Percentiles rank a stretch among this genome's conserved stretches.
phyloP scores from a whole-genome alignment of 2,797 vertebrate genomes.

The Mionectes olivaceus region DNA sequence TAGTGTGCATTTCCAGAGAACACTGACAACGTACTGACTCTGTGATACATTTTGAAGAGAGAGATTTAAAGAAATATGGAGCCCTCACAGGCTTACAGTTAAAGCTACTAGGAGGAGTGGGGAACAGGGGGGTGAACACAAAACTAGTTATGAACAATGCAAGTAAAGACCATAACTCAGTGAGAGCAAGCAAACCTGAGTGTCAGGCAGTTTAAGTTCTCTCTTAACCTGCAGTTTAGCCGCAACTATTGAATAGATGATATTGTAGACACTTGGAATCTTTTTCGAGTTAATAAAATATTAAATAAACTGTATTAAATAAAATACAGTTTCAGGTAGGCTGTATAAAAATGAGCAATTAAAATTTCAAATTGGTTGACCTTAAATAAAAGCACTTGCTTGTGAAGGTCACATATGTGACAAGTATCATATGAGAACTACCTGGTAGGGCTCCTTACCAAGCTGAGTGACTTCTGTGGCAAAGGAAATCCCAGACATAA shows the following conservation, averaged over 20 bases:
- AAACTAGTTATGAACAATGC: conserved; percentile 37
- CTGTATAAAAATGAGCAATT: background rate
- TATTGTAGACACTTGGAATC: conserved; percentile 2
- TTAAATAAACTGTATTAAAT: background rate
- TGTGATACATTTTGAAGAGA: background rate
- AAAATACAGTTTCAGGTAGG: background rate
- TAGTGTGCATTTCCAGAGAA: background rate
- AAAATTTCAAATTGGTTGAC: background rate
- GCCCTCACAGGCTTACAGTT: background rate
- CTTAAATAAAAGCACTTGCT: background rate
- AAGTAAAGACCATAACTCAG: conserved; percentile 29
- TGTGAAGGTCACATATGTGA: background rate
- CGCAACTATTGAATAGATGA: conserved; percentile 54
- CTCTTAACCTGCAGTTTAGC: conserved; percentile 62
- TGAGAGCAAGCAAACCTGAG: conserved; percentile 13
- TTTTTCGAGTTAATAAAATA: conserved; percentile 41
- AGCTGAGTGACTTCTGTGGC: background rate
- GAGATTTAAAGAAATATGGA: background rate
- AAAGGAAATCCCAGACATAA: background rate
- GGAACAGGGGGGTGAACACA: background rate
- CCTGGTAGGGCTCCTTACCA: background rate
- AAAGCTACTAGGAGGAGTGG: background rate
- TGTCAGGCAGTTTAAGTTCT: conserved; percentile 56
- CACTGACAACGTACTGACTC: background rate
- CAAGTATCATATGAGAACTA: background rate